Conservation (phyloP, 53 echinoderm and acorn worm genomes). For the Echinometra lucunter region DNA sequence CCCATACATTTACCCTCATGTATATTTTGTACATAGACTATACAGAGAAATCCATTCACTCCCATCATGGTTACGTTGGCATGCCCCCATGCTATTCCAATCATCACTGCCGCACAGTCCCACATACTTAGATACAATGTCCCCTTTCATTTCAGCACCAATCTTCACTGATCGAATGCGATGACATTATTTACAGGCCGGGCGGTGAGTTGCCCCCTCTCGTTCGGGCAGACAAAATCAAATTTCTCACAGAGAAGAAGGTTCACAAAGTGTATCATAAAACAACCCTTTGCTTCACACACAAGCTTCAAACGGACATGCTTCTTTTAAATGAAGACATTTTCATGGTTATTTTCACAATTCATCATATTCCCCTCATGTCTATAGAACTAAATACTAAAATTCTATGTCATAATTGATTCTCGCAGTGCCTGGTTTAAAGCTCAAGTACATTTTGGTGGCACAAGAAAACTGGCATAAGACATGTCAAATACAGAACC, state of each 20-base stretch:
- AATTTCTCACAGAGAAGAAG: background rate
- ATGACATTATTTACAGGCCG: constrained; percentile 28
- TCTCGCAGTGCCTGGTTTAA: no score
- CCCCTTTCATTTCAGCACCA: background rate
- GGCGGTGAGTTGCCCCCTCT: background rate
- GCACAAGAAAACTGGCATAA: no score
- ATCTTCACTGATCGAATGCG: background rate
- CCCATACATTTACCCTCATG: background rate
- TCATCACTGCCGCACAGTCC: constrained; percentile 14
- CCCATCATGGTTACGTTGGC: background rate
- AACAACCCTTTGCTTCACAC: no score
- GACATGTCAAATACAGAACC: no score
- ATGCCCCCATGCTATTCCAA: constrained; percentile 32
- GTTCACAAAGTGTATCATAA: background rate
- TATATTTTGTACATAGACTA: no score
- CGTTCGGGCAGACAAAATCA: background rate
- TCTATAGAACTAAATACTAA: no score
- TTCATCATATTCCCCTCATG: no score
- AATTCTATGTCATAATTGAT: no score
- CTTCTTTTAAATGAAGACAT: background rate
- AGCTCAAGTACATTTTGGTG: no score
- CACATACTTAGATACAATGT: constrained; percentile 13
- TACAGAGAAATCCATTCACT: background rate
- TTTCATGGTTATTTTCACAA: background rate
- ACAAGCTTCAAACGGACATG: no score